Base-by-base conservation (phyloP, 2,888 invertebrate species). In the Leptopilina drosophilae region DNA sequence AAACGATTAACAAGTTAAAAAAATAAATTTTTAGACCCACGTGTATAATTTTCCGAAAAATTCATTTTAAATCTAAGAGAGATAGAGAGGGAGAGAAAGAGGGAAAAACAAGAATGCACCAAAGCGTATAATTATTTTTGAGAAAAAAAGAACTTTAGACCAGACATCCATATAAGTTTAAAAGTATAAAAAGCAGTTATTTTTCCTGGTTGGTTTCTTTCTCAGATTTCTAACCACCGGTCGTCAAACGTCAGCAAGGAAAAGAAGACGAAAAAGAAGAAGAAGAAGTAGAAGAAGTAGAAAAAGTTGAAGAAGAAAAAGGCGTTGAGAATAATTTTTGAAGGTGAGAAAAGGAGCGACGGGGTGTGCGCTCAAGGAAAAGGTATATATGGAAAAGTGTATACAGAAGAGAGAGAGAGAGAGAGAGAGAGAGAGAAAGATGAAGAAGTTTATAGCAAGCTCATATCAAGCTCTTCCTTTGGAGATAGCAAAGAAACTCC, bases 401-500 rank as follows among this genome's bases (percentile, higher is more conserved):
- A 33, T 33, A 33, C 49, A 59, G 33, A 65, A 42, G 64, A 56
- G 46, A n/a, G n/a, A n/a, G n/a, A n/a, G n/a, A n/a, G n/a, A n/a
- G 62, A n/a, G 46, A 53, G 59, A 53, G 64, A 8, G 14, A 46
- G 77, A 76, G 42, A 56, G 56, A 64, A 46, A 80, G 77, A 66
- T 53, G 59, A 73, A 77, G 56, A 62, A 69, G 46, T 64, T 77
- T 64, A 77, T 79, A 80, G 80, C 78, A 75, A 79, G 78, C 76
- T 79, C 79, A 76, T 84, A 86, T 81, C 80, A 76, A 82, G 80
- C 80, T 81, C 81, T 82, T 82, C 81, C 33, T 81, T 81, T 78
- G 83, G 42, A 84, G 85, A 84, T 84, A 85, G 85, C 84, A 82
- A 49, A 85, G 86, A 84, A 82, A 84, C 82, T 85, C 82, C 83